These are phyloP conservation scores for Hetaerina americana DNA, from an alignment of 1,140 invertebrate species.

Conservation along the genomic window DNA sequence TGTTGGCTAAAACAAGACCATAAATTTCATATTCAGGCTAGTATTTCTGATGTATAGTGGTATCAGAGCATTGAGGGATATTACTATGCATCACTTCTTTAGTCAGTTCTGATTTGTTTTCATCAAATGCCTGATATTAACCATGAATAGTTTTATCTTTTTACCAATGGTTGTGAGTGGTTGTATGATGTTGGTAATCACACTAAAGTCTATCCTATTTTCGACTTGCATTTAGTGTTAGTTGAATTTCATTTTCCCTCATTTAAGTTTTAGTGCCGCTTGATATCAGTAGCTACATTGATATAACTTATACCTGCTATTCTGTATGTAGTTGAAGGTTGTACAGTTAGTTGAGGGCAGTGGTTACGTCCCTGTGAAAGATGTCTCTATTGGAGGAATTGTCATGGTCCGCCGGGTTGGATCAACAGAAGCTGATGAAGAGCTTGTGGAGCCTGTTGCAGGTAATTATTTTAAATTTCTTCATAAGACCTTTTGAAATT, in stretches of 20 bases:
- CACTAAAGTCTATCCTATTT: neutral
- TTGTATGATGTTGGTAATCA: no score
- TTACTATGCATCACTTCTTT: no score
- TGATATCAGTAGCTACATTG: neutral
- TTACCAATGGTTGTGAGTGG: no score
- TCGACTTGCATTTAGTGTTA: slow-evolving; percentile 1
- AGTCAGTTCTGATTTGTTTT: no score
- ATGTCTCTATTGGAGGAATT: slow-evolving; percentile 87
- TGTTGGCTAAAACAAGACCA: no score
- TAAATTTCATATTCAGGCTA: no score
- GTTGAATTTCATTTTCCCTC: neutral
- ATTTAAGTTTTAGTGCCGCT: neutral
- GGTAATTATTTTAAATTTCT: no score
- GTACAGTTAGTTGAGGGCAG: slow-evolving; percentile 66
- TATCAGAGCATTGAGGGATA: no score
- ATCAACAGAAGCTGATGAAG: slow-evolving; percentile 54
- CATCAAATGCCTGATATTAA: no score
- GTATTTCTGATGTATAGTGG: no score
- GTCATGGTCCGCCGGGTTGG: slow-evolving; percentile 81
- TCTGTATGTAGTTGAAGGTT: slow-evolving; percentile 53
- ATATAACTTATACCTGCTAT: slow-evolving; percentile 12
- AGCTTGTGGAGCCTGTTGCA: slow-evolving; percentile 84
- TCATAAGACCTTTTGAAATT: no score
- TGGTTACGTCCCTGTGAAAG: slow-evolving; percentile 77
- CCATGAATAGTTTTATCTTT: no score